These are phyloP conservation scores for Diloba caeruleocephala DNA, from an alignment of 2,888 invertebrate species.

Conservation along the genomic window DNA sequence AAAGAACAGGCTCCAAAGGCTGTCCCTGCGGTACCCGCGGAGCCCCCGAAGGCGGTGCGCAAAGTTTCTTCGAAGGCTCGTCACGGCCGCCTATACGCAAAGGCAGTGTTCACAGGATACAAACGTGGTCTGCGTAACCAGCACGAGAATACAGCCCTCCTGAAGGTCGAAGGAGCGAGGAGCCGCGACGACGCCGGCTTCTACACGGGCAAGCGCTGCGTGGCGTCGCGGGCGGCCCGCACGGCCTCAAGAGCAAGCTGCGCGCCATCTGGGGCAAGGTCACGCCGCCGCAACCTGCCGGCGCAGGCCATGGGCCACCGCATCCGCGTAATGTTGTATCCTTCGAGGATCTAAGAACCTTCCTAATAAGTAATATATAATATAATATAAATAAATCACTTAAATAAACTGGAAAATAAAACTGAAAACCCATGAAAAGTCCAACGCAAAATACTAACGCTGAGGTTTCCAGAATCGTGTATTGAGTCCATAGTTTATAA, in stretches of 20 bases:
- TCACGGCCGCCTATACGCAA: slow-evolving; percentile 97
- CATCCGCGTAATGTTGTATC: slow-evolving; percentile 98
- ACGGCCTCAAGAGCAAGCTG: slow-evolving; percentile 94
- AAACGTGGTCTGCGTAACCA: slow-evolving; percentile 99
- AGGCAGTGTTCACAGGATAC: slow-evolving; percentile 98
- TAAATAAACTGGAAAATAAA: too few species aligned
- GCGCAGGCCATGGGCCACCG: slow-evolving; percentile 99
- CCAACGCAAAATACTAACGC: too few species aligned
- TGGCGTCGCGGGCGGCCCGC: slow-evolving; percentile 95
- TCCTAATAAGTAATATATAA: slow-evolving; percentile 76
- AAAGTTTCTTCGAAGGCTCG: slow-evolving; percentile 87
- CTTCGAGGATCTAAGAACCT: slow-evolving; percentile 92
- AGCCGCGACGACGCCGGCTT: slow-evolving; percentile 94
- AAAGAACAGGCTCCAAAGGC: slow-evolving; percentile 89
- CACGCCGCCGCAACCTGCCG: slow-evolving; percentile 97
- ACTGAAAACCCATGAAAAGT: too few species aligned
- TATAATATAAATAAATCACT: too few species aligned
- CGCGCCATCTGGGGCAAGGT: slow-evolving; percentile 99
- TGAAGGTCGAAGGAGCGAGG: slow-evolving; percentile 97
- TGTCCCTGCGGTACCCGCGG: slow-evolving; percentile 87
- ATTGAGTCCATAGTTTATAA: too few species aligned
- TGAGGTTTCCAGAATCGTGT: too few species aligned
- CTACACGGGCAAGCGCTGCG: slow-evolving; percentile 99
- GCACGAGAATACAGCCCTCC: slow-evolving; percentile 98
- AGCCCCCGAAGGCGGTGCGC: slow-evolving; percentile 85